Base-by-base conservation (phyloP, 2,888 invertebrate genomes). In the Sphaerophoria taeniata region DNA sequence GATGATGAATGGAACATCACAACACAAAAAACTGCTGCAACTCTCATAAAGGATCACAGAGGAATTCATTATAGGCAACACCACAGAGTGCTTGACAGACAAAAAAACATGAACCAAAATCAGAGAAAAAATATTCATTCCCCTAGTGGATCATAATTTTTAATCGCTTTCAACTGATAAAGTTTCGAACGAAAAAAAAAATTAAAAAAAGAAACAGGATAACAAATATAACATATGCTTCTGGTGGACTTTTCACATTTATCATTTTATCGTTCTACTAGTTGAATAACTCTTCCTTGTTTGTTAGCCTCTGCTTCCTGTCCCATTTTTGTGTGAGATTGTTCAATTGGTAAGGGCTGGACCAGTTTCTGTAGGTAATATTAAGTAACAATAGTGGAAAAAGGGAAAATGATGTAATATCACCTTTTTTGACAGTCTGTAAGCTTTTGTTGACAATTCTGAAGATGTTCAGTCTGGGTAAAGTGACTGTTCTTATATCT, bases 141-240 rank as follows among this genome's bases (percentile, higher is more conserved):
- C 84, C 76, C 85, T 55, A 65, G 81, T 81, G 76, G 47, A 49
- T 85, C 81, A 85, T 85, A 81, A 85, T 85, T 85, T 77, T 85
- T 85, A 85, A 85, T 85, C 81, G 72, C 85, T 85, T 75, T 81
- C 60, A 76, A 85, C 80, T 76, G 81, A 85, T 81, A 85, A 81
- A 85, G 70, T 76, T 69, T 31, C 33, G 12, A 33, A 61, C 24
- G 56, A 71, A 79, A 67, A 67, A 73, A 39, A 39, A 36, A 39
- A 2, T 0, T 39, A 14, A 36, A 11, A 49, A 70, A 16, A 72
- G n/a, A 7, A 69, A 53, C 14, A 33, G 7, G 43, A 56, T 0
- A 56, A 34, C 34, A 70, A 65, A 39, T 72, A 72, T 43, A 61
- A 79, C 60, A 73, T 43, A 55, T 56, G 56, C 36, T 61, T 53